Evolutionary conservation across 2,797 vertebrate species (phyloP).

Genomic region (Spheniscus humboldti): DNA sequence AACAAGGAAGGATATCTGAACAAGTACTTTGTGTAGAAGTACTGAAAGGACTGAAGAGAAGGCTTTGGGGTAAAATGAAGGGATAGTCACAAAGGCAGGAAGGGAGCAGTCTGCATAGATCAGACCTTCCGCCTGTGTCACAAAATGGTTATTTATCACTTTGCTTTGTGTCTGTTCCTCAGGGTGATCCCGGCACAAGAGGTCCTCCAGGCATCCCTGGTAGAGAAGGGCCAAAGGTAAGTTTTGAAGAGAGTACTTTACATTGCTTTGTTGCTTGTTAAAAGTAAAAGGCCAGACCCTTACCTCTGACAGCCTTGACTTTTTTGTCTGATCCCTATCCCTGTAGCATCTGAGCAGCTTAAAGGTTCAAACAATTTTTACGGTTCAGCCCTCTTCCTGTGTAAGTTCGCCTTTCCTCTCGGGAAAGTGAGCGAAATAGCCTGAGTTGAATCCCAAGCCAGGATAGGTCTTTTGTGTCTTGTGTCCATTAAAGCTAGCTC

Average conservation of each 20-base stretch:
- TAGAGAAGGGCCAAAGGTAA: slow-evolving; percentile 95
- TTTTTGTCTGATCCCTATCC: neutral
- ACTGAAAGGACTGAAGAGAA: neutral
- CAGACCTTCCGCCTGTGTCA: too few species aligned
- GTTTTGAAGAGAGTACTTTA: neutral
- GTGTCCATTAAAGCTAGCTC: neutral
- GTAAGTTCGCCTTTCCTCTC: neutral
- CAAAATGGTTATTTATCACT: neutral
- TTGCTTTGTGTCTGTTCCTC: neutral
- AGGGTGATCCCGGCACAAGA: slow-evolving; percentile 89
- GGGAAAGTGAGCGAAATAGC: neutral
- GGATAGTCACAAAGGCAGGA: slow-evolving; percentile 67
- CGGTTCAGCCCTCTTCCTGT: neutral
- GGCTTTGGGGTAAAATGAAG: neutral
- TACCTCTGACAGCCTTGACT: neutral
- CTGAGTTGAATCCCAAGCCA: neutral
- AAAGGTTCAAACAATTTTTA: neutral
- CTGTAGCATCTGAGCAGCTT: neutral
- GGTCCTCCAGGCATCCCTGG: slow-evolving; percentile 92
- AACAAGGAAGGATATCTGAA: neutral
- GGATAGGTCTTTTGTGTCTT: neutral
- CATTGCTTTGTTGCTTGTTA: neutral
- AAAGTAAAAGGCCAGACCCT: neutral
- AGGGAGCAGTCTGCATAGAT: slow-evolving; percentile 58
- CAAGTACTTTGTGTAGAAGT: neutral